Base-by-base conservation (phyloP, 2,797 vertebrate genomes). In the Serranus cabrilla region DNA sequence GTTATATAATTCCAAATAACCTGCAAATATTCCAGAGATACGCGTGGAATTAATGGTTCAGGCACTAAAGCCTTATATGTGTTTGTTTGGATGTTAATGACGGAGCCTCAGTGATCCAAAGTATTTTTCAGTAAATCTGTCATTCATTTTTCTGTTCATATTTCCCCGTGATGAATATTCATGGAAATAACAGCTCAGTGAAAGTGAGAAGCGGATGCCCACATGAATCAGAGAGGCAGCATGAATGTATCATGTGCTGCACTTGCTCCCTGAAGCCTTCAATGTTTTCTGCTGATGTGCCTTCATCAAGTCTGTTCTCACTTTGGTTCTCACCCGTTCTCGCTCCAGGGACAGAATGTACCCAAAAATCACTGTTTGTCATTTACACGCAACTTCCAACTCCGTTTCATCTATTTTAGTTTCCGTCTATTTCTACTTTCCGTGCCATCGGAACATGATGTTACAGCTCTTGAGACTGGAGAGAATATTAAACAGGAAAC, bases 141-240 rank as follows among this genome's bases (percentile, higher is more conserved):
- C 21, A n/a, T 16, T 50, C n/a, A 14, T 56, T 18, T 23, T 40
- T 11, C 11, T 21, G 7, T 51, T 39, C 54, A 55, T 64, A 25
- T 54, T 67, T 74, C 14, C 27, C 56, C 56, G 20, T 58, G 52
- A 81, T 71, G 17, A 80, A 75, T 80, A 82, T 74, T 84, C 64
- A 76, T 0, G 20, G 6, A 10, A 21, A 17, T 71, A 69, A 49
- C 74, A 68, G 59, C 69, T 86, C 47, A 10, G 39, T 52, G 56
- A 18, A 74, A 58, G 78, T 70, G 74, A 61, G 67, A 84, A 20
- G 14, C 45, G 13, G 43, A 74, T 20, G 72, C 23, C 71, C 52
- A 23, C 61, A 18, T 60, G 21, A 72, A 56, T 81, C 31, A 46
- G 31, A 72, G 56, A 37, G 2, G 2, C 75, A 60, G 70, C 43